Percentiles rank a stretch among this genome's conserved stretches.
phyloP scores from a whole-genome alignment of 2,797 vertebrate genomes.

The Macropodus opercularis region DNA sequence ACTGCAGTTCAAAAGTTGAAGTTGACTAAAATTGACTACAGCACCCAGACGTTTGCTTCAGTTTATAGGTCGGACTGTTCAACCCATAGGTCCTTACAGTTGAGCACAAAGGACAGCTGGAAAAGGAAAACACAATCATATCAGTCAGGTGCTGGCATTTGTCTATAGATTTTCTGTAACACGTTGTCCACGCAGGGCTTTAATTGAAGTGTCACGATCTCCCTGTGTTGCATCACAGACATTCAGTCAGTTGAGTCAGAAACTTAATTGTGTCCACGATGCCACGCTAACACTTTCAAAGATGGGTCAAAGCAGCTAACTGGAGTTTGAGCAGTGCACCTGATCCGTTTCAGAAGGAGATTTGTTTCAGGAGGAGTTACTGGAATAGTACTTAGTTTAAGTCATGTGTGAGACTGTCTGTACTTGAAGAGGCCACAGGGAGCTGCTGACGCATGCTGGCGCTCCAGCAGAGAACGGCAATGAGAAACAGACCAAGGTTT shows the following conservation, averaged over 20 bases:
- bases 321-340: conserved; percentile 36
- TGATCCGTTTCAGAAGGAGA: conserved; percentile 59
- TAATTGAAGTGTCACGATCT: conserved; percentile 10
- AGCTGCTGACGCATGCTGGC: conserved; percentile 64
- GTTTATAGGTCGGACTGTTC: no score
- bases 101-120: no score
- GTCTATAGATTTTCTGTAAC: conserved; percentile 5
- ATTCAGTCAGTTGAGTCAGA: conserved; percentile 40
- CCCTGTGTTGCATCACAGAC: conserved; percentile 50
- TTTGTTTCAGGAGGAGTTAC: no score
- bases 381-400: conserved; percentile 58
- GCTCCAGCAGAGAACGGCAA: conserved; percentile 58
- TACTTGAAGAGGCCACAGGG: conserved; percentile 60
- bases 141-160: no score
- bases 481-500: conserved; percentile 54
- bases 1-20: no score
- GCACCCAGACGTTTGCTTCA: no score
- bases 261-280: conserved; percentile 36
- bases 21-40: no score
- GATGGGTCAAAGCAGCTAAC: conserved; percentile 33
- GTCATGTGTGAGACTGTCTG: conserved; percentile 60
- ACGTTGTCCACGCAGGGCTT: conserved; percentile 7
- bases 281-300: conserved; percentile 35
- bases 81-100: no score
- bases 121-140: no score